These are phyloP conservation scores for Hypolimnas misippus DNA, from an alignment of 2,888 invertebrate genomes.

Conservation along the genomic window DNA sequence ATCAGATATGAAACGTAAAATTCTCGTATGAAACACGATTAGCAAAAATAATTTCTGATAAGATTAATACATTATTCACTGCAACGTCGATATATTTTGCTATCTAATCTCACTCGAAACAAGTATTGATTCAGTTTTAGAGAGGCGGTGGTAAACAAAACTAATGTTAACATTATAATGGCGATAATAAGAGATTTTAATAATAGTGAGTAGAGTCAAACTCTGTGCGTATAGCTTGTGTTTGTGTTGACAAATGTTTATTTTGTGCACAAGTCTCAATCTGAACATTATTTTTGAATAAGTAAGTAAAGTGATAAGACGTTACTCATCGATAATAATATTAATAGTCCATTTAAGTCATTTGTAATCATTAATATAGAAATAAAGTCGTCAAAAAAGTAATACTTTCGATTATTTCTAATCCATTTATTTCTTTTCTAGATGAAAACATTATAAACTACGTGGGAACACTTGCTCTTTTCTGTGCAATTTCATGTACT, in stretches of 20 bases:
- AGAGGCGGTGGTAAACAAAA: slow-evolving; percentile 26
- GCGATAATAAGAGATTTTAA: slow-evolving; percentile 29
- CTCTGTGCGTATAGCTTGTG: not conserved
- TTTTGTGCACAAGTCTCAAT: not conserved
- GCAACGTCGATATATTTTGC: slow-evolving; percentile 52
- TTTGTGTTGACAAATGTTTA: not conserved
- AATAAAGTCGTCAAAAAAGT: too few species aligned
- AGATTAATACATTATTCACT: slow-evolving; percentile 63
- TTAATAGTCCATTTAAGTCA: too few species aligned
- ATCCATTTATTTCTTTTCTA: slow-evolving; percentile 36
- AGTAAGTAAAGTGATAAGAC: not conserved
- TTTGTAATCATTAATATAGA: too few species aligned
- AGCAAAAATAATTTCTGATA: slow-evolving; percentile 65
- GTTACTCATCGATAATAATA: not conserved
- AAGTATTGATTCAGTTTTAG: slow-evolving; percentile 60
- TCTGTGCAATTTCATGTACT: slow-evolving; percentile 47
- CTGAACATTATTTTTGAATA: not conserved
- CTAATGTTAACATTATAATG: slow-evolving; percentile 24
- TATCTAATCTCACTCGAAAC: slow-evolving; percentile 67
- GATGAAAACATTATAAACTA: slow-evolving; percentile 48
- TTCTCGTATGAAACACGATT: slow-evolving; percentile 42
- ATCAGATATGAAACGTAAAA: slow-evolving; percentile 26
- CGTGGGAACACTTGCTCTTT: slow-evolving; percentile 44
- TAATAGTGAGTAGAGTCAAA: slow-evolving; percentile 28
- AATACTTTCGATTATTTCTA: too few species aligned